Conservation (phyloP, 2,888 invertebrate species). For the Trichacis sp. region DNA sequence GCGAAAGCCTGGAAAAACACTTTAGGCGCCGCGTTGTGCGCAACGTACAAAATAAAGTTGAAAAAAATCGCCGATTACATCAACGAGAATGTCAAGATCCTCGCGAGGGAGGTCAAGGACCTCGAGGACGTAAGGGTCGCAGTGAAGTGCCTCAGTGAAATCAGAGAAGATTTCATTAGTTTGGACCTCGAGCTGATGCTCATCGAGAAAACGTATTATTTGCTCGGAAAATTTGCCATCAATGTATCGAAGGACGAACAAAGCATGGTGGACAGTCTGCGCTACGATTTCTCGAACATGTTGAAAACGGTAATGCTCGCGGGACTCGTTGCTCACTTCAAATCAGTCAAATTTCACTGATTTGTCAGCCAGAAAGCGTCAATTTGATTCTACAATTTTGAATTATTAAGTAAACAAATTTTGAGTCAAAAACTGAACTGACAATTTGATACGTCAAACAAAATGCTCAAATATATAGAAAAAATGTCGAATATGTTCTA, state of each 20-base stretch:
- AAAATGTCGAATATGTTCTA: no score
- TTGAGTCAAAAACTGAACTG: no score
- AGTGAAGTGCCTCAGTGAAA: conserved; percentile 82
- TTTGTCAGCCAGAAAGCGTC: no score
- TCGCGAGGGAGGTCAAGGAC: conserved; percentile 80
- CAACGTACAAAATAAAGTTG: conserved; percentile 79
- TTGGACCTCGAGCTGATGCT: conserved; percentile 82
- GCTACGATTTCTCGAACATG: conserved; percentile 84
- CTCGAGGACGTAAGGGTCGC: conserved; percentile 83
- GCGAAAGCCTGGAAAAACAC: conserved; percentile 83
- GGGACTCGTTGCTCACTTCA: no score
- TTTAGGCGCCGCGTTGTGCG: conserved; percentile 78
- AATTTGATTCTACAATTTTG: no score
- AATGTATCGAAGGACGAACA: conserved; percentile 82
- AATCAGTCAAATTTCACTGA: no score
- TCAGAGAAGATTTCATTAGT: conserved; percentile 83
- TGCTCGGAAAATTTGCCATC: conserved; percentile 77
- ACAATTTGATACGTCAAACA: no score
- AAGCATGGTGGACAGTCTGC: conserved; percentile 82
- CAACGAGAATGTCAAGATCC: conserved; percentile 78
- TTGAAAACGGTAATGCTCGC: conserved; percentile 73
- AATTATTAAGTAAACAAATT: no score
- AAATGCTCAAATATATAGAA: no score
- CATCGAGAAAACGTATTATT: conserved; percentile 84
- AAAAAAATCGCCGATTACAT: conserved; percentile 82